Conservation (phyloP, 1,140 invertebrate species). For the Drosophila pseudoobscura region DNA sequence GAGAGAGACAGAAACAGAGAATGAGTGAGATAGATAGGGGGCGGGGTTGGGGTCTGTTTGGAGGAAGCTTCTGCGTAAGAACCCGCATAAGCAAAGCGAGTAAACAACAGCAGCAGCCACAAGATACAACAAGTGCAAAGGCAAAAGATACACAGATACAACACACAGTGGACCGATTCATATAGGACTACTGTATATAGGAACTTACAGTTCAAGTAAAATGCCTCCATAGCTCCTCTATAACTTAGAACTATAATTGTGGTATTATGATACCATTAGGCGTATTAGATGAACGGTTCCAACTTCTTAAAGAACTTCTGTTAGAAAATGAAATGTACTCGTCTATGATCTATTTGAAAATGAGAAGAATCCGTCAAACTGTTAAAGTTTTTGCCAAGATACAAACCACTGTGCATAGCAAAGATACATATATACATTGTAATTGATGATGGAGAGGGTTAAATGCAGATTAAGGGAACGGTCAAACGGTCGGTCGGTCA, state of each 20-base stretch:
- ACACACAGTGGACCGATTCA: conserved; percentile 10
- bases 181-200: too few relatives aligned
- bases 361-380: neutral
- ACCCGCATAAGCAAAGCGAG: conserved; percentile 58
- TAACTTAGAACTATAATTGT: too few relatives aligned
- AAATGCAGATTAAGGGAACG: conserved; percentile 42
- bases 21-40: neutral
- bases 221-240: too few relatives aligned
- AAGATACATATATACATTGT: conserved; percentile 24
- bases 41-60: conserved; percentile 12
- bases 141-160: conserved; percentile 1
- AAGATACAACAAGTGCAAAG: conserved; percentile 15
- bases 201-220: too few relatives aligned
- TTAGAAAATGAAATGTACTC: too few relatives aligned
- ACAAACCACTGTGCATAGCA: conserved; percentile 1
- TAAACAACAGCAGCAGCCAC: conserved; percentile 43
- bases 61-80: conserved; percentile 11
- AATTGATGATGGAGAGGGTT: conserved; percentile 49
- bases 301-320: too few relatives aligned
- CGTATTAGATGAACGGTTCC: too few relatives aligned
- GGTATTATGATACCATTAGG: too few relatives aligned
- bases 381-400: conserved; percentile 7
- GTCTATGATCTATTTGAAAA: too few relatives aligned
- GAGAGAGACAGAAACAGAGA: neutral
- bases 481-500: conserved; percentile 58